Percentiles rank a stretch among this genome's conserved stretches.
Evolutionary conservation across 2,888 invertebrate species (phyloP).

Genomic region (Ormyrus thymus): DNA sequence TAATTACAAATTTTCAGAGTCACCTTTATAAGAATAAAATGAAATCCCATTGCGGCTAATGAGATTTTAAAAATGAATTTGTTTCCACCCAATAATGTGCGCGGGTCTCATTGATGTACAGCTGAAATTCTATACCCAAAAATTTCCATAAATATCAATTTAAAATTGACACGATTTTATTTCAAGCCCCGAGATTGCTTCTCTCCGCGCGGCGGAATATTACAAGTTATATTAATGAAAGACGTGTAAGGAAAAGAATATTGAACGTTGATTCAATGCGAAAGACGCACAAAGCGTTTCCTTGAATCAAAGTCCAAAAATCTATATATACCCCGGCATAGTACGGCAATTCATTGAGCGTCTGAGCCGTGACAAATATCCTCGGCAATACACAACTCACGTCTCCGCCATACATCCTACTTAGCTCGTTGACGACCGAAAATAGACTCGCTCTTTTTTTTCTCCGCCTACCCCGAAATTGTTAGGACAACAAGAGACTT

Average conservation of each 20-base stretch:
- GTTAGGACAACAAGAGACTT: conserved; percentile 2
- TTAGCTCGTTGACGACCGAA: conserved; percentile 15
- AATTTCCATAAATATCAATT: not conserved
- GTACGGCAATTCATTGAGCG: not conserved
- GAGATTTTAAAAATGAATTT: too few relatives aligned
- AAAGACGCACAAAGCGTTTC: not conserved
- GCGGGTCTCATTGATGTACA: too few relatives aligned
- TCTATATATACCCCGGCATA: not conserved
- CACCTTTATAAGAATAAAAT: too few relatives aligned
- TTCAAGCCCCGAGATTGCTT: too few relatives aligned
- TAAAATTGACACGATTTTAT: not conserved
- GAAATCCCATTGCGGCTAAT: too few relatives aligned
- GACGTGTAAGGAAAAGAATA: too few relatives aligned
- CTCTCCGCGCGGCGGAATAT: too few relatives aligned
- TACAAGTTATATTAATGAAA: too few relatives aligned
- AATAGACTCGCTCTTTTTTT: conserved; percentile 1
- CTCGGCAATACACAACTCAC: conserved; percentile 1
- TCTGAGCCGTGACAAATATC: conserved; percentile 5
- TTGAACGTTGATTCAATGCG: too few relatives aligned
- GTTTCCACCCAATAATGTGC: too few relatives aligned
- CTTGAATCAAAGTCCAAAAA: not conserved
- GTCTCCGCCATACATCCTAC: conserved; percentile 19
- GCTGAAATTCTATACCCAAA: not conserved
- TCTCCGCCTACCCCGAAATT: not conserved
- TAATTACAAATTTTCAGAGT: too few relatives aligned